Conservation (phyloP, 2,797 vertebrate species). For the Acanthornis magna region DNA sequence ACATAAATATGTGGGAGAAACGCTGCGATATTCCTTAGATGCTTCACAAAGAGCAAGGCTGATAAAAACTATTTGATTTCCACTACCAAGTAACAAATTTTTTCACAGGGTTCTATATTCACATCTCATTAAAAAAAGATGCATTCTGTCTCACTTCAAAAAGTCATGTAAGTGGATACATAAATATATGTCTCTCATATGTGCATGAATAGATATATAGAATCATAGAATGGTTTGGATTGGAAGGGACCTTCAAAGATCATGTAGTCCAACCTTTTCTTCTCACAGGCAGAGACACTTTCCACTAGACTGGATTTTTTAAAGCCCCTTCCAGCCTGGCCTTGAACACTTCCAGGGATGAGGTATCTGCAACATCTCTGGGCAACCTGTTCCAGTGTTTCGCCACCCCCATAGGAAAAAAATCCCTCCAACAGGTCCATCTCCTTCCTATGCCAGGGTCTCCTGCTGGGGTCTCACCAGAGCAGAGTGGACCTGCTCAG, state of each 20-base stretch:
- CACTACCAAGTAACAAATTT: not conserved
- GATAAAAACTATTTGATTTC: not conserved
- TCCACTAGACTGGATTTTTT: not conserved
- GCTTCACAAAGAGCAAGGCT: not conserved
- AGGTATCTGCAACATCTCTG: no score
- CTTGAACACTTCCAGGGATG: not conserved
- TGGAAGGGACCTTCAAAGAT: not conserved
- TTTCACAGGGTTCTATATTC: not conserved
- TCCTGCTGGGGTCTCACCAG: not conserved
- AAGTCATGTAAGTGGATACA: not conserved
- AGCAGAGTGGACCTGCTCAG: not conserved
- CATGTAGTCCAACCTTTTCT: not conserved
- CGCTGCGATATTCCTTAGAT: not conserved
- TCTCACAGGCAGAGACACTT: not conserved
- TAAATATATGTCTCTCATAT: not conserved
- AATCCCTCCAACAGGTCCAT: not conserved
- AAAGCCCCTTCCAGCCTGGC: not conserved
- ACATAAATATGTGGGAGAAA: not conserved
- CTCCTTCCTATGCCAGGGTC: not conserved
- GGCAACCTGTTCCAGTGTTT: not conserved
- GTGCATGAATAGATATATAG: not conserved
- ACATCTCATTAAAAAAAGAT: not conserved
- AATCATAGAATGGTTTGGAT: not conserved
- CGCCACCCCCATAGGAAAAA: not conserved
- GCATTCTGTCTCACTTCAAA: not conserved